Base-by-base conservation (phyloP, 2,888 invertebrate genomes). In the Heliconius aoede region DNA sequence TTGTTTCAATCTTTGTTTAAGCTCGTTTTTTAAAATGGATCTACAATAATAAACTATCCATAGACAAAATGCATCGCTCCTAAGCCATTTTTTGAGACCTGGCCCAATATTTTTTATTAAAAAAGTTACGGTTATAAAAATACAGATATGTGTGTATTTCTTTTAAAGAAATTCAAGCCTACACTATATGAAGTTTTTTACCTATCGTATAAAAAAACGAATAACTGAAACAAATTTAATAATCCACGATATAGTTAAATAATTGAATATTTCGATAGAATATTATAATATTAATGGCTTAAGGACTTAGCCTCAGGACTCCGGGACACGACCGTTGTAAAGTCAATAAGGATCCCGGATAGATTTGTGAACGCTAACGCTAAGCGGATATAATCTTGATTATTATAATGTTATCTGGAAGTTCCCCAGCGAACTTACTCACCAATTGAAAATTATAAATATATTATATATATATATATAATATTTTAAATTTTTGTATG, bases 311-410 rank as follows among this genome's bases (percentile, higher is more conserved):
- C 51, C 51, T 51, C 51, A 13, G 36, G 46, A 69, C 51, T 51
- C 13, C 28, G n/a, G 51, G 30, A 28, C 28, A 51, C 26, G 69
- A 51, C 69, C 51, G 51, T 28, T 51, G 5, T 51, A 69, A 69
- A 51, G 51, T 69, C 69, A 69, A 69, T 69, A 69, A 51, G 21
- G 30, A 55, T 69, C 69, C 51, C 51, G 46, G 28, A 55, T 51
- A 51, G 51, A 51, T 46, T 69, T 69, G 69, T 51, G 69, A 51
- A 51, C 28, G 21, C 51, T 21, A 51, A 69, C 51, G 21, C 51
- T 51, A 69, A 69, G 51, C 51, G 26, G 51, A 69, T 51, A 69
- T 51, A 51, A 69, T 51, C 69, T 21, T 15, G 28, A 46, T 60
- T 46, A 68, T 46, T 8, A 68, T 26, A 28, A 28, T 8, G n/a